Percentiles rank a stretch among this genome's conserved stretches.
Conservation (phyloP, 2,888 invertebrate species). For the Silvanus unidentatus region DNA sequence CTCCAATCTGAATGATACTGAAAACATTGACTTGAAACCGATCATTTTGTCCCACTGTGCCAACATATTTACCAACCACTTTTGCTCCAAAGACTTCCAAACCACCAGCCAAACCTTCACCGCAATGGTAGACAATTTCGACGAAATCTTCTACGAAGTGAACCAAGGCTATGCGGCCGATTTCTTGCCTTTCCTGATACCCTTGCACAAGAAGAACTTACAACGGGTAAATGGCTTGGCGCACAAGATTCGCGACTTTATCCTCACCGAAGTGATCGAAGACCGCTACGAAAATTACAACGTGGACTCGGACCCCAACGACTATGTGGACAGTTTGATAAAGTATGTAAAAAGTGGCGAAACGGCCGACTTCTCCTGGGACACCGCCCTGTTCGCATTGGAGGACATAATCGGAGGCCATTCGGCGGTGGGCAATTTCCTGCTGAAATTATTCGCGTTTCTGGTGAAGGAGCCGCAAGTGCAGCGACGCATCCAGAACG, state of each 20-base stretch:
- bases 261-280: conserved; percentile 49
- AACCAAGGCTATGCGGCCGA: conserved; percentile 64
- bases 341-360: conserved; percentile 47
- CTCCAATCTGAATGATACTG: conserved; percentile 23
- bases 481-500: conserved; percentile 51
- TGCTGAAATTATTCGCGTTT: conserved; percentile 55
- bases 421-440: conserved; percentile 58
- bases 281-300: conserved; percentile 42
- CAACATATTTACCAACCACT: conserved; percentile 58
- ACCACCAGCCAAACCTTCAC: conserved; percentile 46
- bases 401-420: conserved; percentile 54
- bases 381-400: conserved; percentile 50
- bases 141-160: conserved; percentile 61
- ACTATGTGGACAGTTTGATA: conserved; percentile 56
- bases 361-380: conserved; percentile 47
- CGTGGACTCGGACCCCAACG: conserved; percentile 39
- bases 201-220: conserved; percentile 50
- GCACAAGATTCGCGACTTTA: conserved; percentile 51
- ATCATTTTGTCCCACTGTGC: conserved; percentile 51
- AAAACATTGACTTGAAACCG: conserved; percentile 43
- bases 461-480: conserved; percentile 51
- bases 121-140: conserved; percentile 52
- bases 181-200: conserved; percentile 58
- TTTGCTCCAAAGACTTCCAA: conserved; percentile 52
- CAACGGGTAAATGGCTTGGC: conserved; percentile 49